Evolutionary conservation across 2,888 invertebrate genomes (phyloP), one percentile per base, ranked within the genome.

Genomic region (Trichacis sp.): DNA sequence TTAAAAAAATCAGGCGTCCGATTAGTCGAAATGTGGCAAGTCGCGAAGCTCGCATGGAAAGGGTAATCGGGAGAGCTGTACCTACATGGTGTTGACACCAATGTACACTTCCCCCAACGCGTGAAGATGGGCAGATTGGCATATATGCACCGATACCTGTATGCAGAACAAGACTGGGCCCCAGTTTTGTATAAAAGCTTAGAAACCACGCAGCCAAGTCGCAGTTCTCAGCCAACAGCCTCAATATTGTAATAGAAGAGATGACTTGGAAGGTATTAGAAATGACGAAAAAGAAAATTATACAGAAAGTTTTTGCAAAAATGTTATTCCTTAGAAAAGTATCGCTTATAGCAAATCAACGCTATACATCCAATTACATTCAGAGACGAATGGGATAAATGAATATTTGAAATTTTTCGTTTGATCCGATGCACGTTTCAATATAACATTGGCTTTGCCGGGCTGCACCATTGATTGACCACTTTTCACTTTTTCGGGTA

Each of bases 191-290:
- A 82, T 83, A 83, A 81, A 83, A 82, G 80, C 73, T 69, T 72
- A 69, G 74, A 70, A 74, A 73, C 66, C 49, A 70, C 72, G 73
- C 54, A 72, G 72, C 77, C 78, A 76, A 81, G 80, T 78, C 74
- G 77, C 80, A 83, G 83, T 83, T 80, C 76, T 75, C 69, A 76
- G 72, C 72, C 74, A 75, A 74, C 74, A 75, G 72, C 74, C 73
- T 33, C 11, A 29, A 72, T 73, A 77, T 60, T 73, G 60, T 63
- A 72, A 76, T 75, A 69, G 73, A 71, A 72, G 67, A 74, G 73
- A 81, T 79, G 79, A 76, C 64, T 71, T 70, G 71, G 59, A 81
- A 83, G 83, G 83, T 83, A 82, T 45, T 15, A 43, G 24, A 20
- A 14, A 20, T 17, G 11, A 49, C 14, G 45, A 42, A 18, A 60